Evolutionary conservation across 2,888 invertebrate genomes (phyloP), one percentile per base, ranked within the genome.

Genomic region (Cenopis cana): DNA sequence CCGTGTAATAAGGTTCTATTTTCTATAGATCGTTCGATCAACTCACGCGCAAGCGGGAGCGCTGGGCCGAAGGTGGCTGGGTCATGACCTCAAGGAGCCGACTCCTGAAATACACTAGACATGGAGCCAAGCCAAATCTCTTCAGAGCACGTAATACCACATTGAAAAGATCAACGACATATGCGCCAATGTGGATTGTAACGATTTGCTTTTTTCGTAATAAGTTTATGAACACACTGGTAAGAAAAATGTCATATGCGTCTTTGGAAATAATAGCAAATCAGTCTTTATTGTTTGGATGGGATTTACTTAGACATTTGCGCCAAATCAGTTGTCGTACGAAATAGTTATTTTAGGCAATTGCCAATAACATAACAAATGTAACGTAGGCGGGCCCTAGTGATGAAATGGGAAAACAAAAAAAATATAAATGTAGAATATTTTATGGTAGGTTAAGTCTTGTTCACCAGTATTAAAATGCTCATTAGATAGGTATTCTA

Each of bases 81-180:
- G 88, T 89, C 89, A 87, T 75, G 85, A 86, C 87, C 87, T 88
- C 85, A 83, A 68, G 78, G 74, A 77, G 74, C 74, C 75, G 80
- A 78, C 79, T 83, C 83, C 85, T 83, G 82, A 87, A 88, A 85
- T 84, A 88, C 79, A 78, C 79, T 79, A 76, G 78, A 75, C 76
- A 77, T 89, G 89, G 89, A 87, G 77, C 74, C 72, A 73, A 80
- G 89, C 89, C 89, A 89, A 84, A 80, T 78, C 59, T 41, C 57
- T 73, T 76, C 68, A 73, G 24, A 74, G 60, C 69, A 60, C 61
- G 71, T 71, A 71, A 67, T 67, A 64, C 12, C 49, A 52, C 8
- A 36, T 17, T 17, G 0, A 46, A 14, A 29, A 17, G 18, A 41
- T 56, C 11, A 65, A 41, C 2, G 46, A 29, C 54, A 17, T 66